Conservation (phyloP, 2,797 vertebrate species). For the Sebastes matsubarae region DNA sequence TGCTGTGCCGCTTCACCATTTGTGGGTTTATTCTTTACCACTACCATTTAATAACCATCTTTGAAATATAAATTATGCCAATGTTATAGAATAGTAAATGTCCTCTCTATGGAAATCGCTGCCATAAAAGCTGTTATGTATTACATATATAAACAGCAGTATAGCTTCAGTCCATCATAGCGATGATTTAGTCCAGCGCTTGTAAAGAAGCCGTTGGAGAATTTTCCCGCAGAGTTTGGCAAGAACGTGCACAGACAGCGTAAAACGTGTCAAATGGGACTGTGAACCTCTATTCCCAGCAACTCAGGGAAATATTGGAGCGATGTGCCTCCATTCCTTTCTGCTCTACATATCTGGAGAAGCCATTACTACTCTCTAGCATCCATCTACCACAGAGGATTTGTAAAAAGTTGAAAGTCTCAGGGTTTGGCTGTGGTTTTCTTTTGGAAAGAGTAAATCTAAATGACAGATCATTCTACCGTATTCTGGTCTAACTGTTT, state of each 20-base stretch:
- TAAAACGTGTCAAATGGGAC: constrained; percentile 52
- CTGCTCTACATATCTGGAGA: constrained; percentile 68
- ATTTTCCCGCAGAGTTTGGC: constrained; percentile 49
- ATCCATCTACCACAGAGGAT: constrained; percentile 47
- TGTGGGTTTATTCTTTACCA: constrained; percentile 16
- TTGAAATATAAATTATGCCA: constrained; percentile 37
- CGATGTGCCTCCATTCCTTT: constrained; percentile 47
- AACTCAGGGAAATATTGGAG: constrained; percentile 53
- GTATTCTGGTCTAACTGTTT: constrained; percentile 6
- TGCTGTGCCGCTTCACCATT: neutral
- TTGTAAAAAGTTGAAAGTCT: constrained; percentile 45
- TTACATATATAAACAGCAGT: constrained; percentile 39
- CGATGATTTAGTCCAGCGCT: constrained; percentile 32
- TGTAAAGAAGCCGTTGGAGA: constrained; percentile 53
- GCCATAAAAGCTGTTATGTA: constrained; percentile 37
- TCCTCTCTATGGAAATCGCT: constrained; percentile 20
- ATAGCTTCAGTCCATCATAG: constrained; percentile 15
- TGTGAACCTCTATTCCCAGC: constrained; percentile 42
- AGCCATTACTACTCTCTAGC: constrained; percentile 56
- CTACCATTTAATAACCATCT: constrained; percentile 20
- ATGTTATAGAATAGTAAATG: constrained; percentile 31
- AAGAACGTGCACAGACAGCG: constrained; percentile 16
- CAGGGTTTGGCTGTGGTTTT: constrained; percentile 28
- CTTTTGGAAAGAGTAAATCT: constrained; percentile 37
- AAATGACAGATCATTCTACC: constrained; percentile 31